A percentile compares a stretch with the other conserved stretches of the same genome.
Conservation (phyloP, 2,888 invertebrate genomes). For the Hydriomena furcata region DNA sequence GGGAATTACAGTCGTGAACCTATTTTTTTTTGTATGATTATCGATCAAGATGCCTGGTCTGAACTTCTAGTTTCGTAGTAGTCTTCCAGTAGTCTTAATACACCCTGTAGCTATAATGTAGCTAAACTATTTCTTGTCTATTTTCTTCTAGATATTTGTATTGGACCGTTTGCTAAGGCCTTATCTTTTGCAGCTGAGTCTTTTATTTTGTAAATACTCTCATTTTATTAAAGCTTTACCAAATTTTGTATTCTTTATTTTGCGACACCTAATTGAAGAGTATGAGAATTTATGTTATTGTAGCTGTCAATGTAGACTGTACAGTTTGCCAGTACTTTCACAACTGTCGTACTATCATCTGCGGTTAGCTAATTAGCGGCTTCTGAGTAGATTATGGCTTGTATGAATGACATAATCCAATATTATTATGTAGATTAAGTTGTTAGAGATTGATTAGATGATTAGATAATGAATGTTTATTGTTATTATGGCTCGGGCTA, state of each 20-base stretch:
- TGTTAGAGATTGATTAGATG: background rate
- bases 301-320: background rate
- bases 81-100: too few species aligned
- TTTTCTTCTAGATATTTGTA: too few species aligned
- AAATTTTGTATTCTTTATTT: background rate
- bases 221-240: too few species aligned
- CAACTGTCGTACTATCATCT: background rate
- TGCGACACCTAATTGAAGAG: background rate
- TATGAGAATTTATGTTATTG: background rate
- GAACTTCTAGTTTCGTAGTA: too few species aligned
- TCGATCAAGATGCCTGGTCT: too few species aligned
- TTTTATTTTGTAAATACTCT: too few species aligned
- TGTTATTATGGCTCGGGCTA: background rate
- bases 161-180: too few species aligned
- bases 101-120: too few species aligned
- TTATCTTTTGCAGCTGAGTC: too few species aligned
- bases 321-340: background rate
- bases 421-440: background rate
- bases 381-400: constrained; percentile 4
- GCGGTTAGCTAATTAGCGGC: constrained; percentile 7
- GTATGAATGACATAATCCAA: background rate
- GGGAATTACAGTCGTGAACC: too few species aligned
- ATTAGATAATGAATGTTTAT: background rate
- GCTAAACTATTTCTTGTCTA: too few species aligned
- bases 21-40: too few species aligned